Base-by-base conservation (phyloP, 2,797 vertebrate species). In the Nyctibius grandis region DNA sequence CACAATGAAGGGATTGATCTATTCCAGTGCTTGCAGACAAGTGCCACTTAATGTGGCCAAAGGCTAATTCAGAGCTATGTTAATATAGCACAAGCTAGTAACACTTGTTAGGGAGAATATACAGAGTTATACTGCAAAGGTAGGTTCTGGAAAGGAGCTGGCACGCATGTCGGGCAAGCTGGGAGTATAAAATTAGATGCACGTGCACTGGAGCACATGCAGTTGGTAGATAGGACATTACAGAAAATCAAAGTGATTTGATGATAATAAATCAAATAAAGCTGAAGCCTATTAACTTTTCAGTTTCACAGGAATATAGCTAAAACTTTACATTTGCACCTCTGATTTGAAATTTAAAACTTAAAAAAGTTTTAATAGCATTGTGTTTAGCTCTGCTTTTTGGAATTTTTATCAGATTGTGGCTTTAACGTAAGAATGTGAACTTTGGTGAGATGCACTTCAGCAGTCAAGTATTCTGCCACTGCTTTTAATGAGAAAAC, bases 121-220 rank as follows among this genome's bases (percentile, higher is more conserved):
- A 12, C 13, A 1, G 36, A 19, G 23, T 59, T 84, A 14, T 0
- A 3, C 38, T 45, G 44, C 59, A 45, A 12, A 61, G 34, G 76
- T 51, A 11, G 9, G 33, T n/a, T 88, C 64, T 70, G 28, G 34
- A 33, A 15, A 26, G 54, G 56, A 92, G 29, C 33, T 83, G 65
- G 28, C 25, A 53, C n/a, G 20, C 25, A 1, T 0, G 0, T 56
- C 53, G 2, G 5, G 29, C 2, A 11, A 65, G 23, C 59, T 73
- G 54, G 36, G 47, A 34, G 31, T 31, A 4, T n/a, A 5, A 47
- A 44, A 22, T 44, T 31, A 48, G 51, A 7, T 57, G 13, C 11
- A 13, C 1, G 1, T 56, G 8, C n/a, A 6, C 25, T 53, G 59
- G 21, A 57, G 36, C 64, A 63, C 31, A 4, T 1, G 3, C 4